Conservation (phyloP, 2,113 vertebrate genomes). For the Mola mola region DNA sequence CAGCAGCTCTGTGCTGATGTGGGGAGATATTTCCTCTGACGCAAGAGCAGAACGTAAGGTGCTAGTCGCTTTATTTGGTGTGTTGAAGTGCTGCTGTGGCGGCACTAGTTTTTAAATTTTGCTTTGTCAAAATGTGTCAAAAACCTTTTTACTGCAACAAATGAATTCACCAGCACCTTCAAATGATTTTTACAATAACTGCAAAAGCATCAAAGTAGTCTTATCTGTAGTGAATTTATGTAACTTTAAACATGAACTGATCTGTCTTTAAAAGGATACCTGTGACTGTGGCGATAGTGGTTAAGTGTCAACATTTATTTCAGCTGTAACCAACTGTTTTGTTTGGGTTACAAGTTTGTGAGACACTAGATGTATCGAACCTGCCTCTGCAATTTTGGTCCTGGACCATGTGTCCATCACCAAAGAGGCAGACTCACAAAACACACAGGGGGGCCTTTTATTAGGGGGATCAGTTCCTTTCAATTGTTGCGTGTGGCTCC, state of each 20-base stretch:
- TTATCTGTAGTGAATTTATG: constrained; percentile 38
- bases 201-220: constrained; percentile 15
- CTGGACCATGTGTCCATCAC: background rate
- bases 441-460: constrained; percentile 46
- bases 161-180: background rate
- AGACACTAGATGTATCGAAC: background rate
- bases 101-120: background rate
- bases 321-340: background rate
- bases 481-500: constrained; percentile 41
- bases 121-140: background rate
- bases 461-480: constrained; percentile 37
- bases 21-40: too few species aligned
- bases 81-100: too few species aligned
- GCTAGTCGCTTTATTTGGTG: too few species aligned
- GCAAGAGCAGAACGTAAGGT: too few species aligned
- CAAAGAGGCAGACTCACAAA: constrained; percentile 25
- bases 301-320: background rate
- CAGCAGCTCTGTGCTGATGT: too few species aligned
- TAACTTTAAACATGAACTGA: constrained; percentile 56
- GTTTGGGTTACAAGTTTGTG: constrained; percentile 1
- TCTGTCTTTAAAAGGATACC: constrained; percentile 14
- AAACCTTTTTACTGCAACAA: background rate
- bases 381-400: constrained; percentile 17
- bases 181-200: constrained; percentile 23
- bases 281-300: background rate